Evolutionary conservation across 2,797 vertebrate species (phyloP).

Genomic region (Molossus alvarezi): DNA sequence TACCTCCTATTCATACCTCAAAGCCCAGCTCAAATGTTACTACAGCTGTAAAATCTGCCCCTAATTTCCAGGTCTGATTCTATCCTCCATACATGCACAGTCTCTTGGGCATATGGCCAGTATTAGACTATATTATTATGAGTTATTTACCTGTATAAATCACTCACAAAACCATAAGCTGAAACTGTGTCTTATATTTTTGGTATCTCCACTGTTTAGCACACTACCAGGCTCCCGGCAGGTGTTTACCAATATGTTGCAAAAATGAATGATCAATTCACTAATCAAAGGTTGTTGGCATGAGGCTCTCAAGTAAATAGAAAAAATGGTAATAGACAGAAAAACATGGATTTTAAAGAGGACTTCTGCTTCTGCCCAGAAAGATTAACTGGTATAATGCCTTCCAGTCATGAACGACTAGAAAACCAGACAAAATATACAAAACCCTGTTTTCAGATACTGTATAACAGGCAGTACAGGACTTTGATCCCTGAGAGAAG

Average conservation of each 20-base stretch:
- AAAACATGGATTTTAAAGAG: not conserved
- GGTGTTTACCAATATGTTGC: not conserved
- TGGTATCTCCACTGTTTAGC: not conserved
- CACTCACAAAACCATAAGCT: not conserved
- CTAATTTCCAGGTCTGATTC: not conserved
- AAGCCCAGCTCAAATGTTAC: not conserved
- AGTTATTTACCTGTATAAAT: not conserved
- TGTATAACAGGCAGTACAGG: not conserved
- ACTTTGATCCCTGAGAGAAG: not conserved
- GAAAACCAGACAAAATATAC: conserved; percentile 52
- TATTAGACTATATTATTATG: not conserved
- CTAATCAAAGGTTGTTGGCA: not conserved
- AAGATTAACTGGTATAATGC: conserved; percentile 41
- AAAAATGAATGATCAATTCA: not conserved
- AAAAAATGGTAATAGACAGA: not conserved
- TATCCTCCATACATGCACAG: not conserved
- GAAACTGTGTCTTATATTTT: not conserved
- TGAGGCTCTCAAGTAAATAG: not conserved
- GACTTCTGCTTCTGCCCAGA: conserved; percentile 8
- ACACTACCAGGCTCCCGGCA: not conserved
- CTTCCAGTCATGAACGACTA: not conserved
- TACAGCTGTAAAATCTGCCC: not conserved
- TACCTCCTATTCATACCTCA: not conserved
- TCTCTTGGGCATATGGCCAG: not conserved
- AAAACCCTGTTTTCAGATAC: not conserved